Base-by-base conservation (phyloP, 2,113 vertebrate species). In the Plecturocebus donacophilus region DNA sequence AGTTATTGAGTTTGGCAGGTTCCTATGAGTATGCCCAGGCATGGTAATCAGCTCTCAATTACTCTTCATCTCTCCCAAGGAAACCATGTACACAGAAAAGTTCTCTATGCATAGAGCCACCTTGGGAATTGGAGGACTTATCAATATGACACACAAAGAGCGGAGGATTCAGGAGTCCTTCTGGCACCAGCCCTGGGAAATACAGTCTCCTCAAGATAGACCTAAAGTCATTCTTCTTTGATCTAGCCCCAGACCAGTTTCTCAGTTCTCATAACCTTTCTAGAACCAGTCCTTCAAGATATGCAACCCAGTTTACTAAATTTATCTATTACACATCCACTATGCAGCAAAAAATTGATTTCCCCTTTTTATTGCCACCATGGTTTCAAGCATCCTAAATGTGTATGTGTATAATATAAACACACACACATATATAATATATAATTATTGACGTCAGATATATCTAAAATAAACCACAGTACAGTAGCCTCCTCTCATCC, bases 1-100 rank as follows among this genome's bases (percentile, higher is more conserved):
- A 91, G 95, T 83, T 96, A 90, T 45, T 93, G 79, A 80, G 95
- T 66, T 84, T 98, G 90, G 77, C 96, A 96, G 52, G 85, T 3
- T 81, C 54, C 66, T 19, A 9, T 66, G 85, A 96, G 91, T 77
- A 87, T 76, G 96, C 93, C 58, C 54, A 96, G 45, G 35, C 27
- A 90, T 19, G 90, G 54, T 45, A 96, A 77, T 86, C 40, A 61
- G 27, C 77, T 94, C 85, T 64, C 70, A 85, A 66, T 30, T 32
- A 32, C 45, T 66, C 56, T 96, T 92, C 42, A 0, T 56, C 77
- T 88, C 87, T 96, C 85, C 84, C 86, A 82, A 92, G 85, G 56
- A 85, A 90, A 91, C 23, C 16, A 20, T 8, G 47, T 27, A 30
- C 66, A 38, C 47, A 89, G 42, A 77, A 76, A 49, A 70, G 14